phyloP scores from a whole-genome alignment of 1,140 invertebrate genomes.

The Alviniconcha marisindica region DNA sequence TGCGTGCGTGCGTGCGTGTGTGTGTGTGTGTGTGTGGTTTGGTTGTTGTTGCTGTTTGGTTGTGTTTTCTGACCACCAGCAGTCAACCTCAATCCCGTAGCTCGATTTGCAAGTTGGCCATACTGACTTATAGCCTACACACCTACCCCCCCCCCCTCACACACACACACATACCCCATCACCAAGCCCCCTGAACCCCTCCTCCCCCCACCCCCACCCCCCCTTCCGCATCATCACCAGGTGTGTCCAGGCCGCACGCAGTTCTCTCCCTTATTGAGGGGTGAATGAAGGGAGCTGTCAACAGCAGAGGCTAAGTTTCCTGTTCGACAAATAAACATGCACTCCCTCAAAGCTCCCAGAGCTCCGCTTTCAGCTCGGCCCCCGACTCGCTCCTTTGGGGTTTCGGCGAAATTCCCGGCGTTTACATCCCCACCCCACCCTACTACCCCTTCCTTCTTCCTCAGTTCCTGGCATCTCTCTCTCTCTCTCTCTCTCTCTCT shows the following conservation, averaged over 20 bases:
- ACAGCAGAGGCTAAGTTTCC: slow-evolving; percentile 26
- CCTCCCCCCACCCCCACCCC: background rate
- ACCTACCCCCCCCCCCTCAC: background rate
- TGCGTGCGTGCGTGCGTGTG: too few species aligned
- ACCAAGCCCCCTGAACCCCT: background rate
- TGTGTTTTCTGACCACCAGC: too few species aligned
- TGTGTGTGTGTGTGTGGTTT: too few species aligned
- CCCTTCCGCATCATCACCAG: slow-evolving; percentile 3
- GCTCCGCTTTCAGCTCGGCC: background rate
- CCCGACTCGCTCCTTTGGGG: background rate
- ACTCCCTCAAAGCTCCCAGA: slow-evolving; percentile 15
- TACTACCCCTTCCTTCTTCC: too few species aligned
- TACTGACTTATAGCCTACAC: too few species aligned
- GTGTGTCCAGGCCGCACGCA: slow-evolving; percentile 23
- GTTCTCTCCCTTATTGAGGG: slow-evolving; percentile 15
- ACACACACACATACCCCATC: background rate
- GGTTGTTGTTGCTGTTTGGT: too few species aligned
- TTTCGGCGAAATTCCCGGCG: background rate
- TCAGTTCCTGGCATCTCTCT: too few species aligned
- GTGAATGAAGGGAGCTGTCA: background rate
- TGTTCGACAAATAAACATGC: slow-evolving; percentile 33
- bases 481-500: too few species aligned
- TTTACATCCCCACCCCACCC: background rate
- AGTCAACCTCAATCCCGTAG: too few species aligned
- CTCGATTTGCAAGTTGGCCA: too few species aligned